Evolutionary conservation across 2,888 invertebrate species (phyloP).

Genomic region (Tenodera sinensis): DNA sequence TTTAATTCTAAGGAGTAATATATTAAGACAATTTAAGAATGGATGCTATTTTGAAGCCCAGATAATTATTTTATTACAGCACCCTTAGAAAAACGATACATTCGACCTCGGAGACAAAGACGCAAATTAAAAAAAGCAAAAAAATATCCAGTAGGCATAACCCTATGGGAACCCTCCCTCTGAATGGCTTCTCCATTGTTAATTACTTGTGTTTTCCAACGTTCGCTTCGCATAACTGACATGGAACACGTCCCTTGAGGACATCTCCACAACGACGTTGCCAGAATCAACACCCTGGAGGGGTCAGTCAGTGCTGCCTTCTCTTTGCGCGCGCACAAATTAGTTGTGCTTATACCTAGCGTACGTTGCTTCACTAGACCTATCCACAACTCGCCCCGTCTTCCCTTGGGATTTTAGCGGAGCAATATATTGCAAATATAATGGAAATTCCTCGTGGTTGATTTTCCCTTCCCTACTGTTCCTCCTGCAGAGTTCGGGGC

Average conservation of each 20-base stretch:
- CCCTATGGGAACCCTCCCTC: background rate
- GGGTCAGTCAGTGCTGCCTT: background rate
- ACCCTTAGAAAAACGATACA: background rate
- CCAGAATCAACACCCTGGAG: slow-evolving; percentile 8
- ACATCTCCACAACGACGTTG: background rate
- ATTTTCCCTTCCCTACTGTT: background rate
- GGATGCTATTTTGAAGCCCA: background rate
- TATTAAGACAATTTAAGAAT: background rate
- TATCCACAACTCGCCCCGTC: background rate
- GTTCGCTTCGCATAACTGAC: background rate
- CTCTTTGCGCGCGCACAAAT: background rate
- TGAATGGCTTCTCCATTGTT: background rate
- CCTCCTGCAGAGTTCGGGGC: background rate
- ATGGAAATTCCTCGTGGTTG: background rate
- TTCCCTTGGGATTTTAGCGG: background rate
- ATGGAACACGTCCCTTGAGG: background rate
- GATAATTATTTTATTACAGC: background rate
- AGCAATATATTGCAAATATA: background rate
- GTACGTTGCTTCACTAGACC: background rate
- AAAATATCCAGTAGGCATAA: background rate
- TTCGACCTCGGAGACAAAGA: background rate
- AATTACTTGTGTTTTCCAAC: background rate
- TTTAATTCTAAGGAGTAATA: no score
- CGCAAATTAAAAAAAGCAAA: background rate
- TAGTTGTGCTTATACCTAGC: background rate